These are phyloP conservation scores for Opisthograptis luteolata DNA, from an alignment of 2,888 invertebrate genomes.

Conservation along the genomic window DNA sequence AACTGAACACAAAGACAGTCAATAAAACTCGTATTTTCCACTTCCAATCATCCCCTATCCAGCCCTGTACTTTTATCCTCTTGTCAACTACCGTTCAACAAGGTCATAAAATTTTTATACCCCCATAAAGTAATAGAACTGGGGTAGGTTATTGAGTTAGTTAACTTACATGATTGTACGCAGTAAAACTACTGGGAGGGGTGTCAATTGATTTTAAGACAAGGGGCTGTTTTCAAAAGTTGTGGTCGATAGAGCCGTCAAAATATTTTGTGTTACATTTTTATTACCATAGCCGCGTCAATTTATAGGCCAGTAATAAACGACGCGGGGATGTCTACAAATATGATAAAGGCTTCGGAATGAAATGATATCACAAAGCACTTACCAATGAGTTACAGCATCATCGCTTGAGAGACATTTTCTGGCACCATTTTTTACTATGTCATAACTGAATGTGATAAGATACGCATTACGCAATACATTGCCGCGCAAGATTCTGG, in stretches of 20 bases:
- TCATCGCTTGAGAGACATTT: no score
- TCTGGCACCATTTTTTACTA: background rate
- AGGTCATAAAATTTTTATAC: conserved; percentile 43
- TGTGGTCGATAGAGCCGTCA: conserved; percentile 18
- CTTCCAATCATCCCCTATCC: conserved; percentile 13
- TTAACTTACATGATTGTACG: conserved; percentile 29
- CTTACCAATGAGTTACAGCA: no score
- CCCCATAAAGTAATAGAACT: conserved; percentile 38
- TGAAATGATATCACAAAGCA: no score
- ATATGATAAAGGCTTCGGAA: no score
- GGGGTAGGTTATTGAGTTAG: conserved; percentile 28
- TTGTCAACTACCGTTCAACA: conserved; percentile 34
- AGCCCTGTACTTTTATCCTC: conserved; percentile 11
- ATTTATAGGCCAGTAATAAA: no score
- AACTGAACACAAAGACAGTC: conserved; percentile 21
- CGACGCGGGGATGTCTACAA: no score
- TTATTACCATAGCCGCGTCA: no score
- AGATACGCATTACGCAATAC: no score
- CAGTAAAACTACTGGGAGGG: conserved; percentile 16
- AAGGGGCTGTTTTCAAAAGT: conserved; percentile 7
- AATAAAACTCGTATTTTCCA: conserved; percentile 19
- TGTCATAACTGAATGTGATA: no score
- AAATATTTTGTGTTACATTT: conserved; percentile 25
- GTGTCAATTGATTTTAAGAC: conserved; percentile 25
- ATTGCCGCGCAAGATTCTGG: no score